Evolutionary conservation across 2,113 vertebrate species (phyloP), one percentile per base, ranked within the genome.

Genomic region (Capra hircus): DNA sequence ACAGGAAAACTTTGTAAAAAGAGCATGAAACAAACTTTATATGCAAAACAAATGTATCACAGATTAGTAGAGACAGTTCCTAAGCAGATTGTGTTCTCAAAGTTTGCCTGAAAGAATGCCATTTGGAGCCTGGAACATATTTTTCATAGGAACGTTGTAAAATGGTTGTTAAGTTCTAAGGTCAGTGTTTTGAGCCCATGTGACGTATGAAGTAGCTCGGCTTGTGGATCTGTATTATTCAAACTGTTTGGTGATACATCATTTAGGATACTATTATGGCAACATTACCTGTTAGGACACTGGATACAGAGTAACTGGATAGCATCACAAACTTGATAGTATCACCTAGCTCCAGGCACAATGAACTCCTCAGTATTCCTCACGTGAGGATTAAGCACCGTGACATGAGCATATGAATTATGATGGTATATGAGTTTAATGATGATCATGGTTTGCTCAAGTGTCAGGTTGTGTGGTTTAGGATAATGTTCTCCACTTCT

Each of bases 1-100:
- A 88, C 91, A 95, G 67, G 81, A 96, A 90, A 95, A 96, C 90
- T 98, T 82, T 95, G 94, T 60, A 93, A 90, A 91, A 93, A 97
- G 84, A 93, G 36, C 93, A 92, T 74, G 87, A 98, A 96, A 87
- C 45, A 95, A 97, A 91, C 74, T 92, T 95, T 78, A 87, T 95
- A 74, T 94, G 81, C 84, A 96, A 97, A 98, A 97, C 81, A 98
- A 96, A 96, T 13, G 2, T 52, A 88, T 95, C 71, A 30, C 62
- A 93, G 98, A 52, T 59, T 77, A 94, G 71, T 53, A 95, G 94
- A 96, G 92, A 93, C 94, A 91, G 94, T 91, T 97, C 71, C 84
- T 82, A 92, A 92, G 88, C 86, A 89, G 90, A 74, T 21, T 91
- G 40, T 87, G 82, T 91, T 97, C 89, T 93, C 15, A 95, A 94